A percentile compares a stretch with the other conserved stretches of the same genome.
Evolutionary conservation across 2,113 vertebrate genomes (phyloP).

Genomic region (Polypterus senegalus): DNA sequence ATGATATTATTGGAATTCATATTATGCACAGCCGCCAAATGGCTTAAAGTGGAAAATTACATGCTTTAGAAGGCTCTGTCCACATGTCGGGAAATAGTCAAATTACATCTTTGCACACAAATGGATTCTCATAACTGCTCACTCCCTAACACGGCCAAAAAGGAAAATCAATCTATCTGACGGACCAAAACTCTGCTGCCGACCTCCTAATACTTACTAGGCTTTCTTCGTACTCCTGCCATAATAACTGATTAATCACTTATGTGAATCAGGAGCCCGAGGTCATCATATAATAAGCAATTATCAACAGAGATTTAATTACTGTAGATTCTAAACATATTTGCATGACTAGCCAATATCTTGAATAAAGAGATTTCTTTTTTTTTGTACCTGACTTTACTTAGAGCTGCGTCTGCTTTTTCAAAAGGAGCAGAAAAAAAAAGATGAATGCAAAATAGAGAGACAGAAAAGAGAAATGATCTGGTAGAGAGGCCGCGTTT

Average conservation of each 20-base stretch:
- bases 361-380: background rate
- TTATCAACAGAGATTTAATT: background rate
- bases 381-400: no score
- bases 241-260: background rate
- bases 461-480: background rate
- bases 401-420: background rate
- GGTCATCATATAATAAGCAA: background rate
- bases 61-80: conserved; percentile 5
- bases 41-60: conserved; percentile 6
- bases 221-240: no score
- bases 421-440: background rate
- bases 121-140: conserved; percentile 3
- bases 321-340: background rate
- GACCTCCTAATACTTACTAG: no score
- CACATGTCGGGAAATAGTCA: conserved; percentile 7
- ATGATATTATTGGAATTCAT: conserved; percentile 4
- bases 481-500: background rate
- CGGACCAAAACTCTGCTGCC: background rate
- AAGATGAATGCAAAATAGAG: no score
- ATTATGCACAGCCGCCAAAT: background rate
- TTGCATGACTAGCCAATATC: background rate
- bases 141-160: background rate
- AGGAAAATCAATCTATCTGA: background rate
- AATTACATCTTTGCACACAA: background rate
- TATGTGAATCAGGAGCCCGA: background rate